These are phyloP conservation scores for Hydrozoanthus gracilis DNA, from an alignment of 92 coral and sea anemone genomes.

Conservation along the genomic window DNA sequence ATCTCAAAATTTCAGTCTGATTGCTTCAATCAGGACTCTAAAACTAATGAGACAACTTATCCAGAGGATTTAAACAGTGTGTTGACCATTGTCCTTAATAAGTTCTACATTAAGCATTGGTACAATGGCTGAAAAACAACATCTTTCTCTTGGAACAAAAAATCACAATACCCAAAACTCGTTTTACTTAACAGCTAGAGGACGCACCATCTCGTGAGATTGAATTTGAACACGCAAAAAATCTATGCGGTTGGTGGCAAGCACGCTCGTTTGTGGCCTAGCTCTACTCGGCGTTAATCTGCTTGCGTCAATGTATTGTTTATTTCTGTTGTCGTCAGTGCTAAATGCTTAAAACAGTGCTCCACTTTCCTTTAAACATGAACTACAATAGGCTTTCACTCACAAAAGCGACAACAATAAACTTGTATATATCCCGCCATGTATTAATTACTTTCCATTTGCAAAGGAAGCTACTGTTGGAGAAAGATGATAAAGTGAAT, in stretches of 20 bases:
- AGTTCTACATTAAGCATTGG: slow-evolving; percentile 21
- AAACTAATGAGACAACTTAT: neutral
- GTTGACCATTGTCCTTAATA: slow-evolving; percentile 29
- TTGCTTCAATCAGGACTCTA: slow-evolving; percentile 7
- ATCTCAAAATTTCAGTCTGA: neutral
- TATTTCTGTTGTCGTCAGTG: slow-evolving; percentile 12
- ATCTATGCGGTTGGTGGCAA: slow-evolving; percentile 14
- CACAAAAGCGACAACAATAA: slow-evolving; percentile 64
- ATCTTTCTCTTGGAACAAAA: neutral
- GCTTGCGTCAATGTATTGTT: slow-evolving; percentile 44
- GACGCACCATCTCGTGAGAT: neutral
- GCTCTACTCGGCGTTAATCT: slow-evolving; percentile 31
- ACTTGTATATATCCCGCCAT: slow-evolving; percentile 64
- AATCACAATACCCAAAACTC: neutral
- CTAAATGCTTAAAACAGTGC: slow-evolving; percentile 43
- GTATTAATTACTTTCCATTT: slow-evolving; percentile 72
- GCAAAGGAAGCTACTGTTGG: slow-evolving; percentile 64
- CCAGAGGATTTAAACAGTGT: slow-evolving; percentile 24
- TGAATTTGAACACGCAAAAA: neutral
- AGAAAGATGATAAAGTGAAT: slow-evolving; percentile 64
- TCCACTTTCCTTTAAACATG: slow-evolving; percentile 33
- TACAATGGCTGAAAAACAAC: slow-evolving; percentile 5
- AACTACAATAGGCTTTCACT: slow-evolving; percentile 12
- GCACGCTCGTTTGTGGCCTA: slow-evolving; percentile 8
- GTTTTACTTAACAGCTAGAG: slow-evolving; percentile 15